Evolutionary conservation across 2,797 vertebrate genomes (phyloP), one percentile per base, ranked within the genome.

Genomic region (Clarias laeviceps): DNA sequence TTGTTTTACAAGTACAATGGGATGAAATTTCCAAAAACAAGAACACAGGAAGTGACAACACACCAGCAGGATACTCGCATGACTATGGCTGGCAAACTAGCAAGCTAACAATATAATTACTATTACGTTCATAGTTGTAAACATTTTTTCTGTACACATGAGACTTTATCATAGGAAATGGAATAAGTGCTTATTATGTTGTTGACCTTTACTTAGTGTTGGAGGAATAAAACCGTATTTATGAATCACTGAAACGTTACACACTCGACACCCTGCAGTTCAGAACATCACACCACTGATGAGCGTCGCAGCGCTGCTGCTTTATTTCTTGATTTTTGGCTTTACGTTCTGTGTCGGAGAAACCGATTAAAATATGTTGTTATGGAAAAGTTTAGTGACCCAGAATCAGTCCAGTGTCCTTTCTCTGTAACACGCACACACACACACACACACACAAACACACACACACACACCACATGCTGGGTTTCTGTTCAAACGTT

Each of bases 191-290:
- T 70, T 14, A 70, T 70, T 8, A 27, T 54, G 24, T 74, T n/a
- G n/a, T n/a, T 59, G 29, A 77, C 18, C 74, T 57, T 29, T 12
- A 32, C 20, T 15, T 57, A 91, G 91, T 89, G 86, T 77, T 88
- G 88, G 88, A 91, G 86, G 87, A 82, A 90, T 82, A 88, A 86
- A 84, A 72, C 68, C 74, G 32, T 61, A 54, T 70, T 93, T 90
- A 89, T 88, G 62, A 89, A 85, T 1, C 80, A 45, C 78, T 88
- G 89, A 92, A 93, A 91, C 90, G 91, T 90, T 87, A 89, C 70
- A 83, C 88, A 76, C 82, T 91, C 89, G 90, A 80, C 91, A 90
- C 88, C 87, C 80, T 88, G 74, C 82, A 91, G 86, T 90, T 87
- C 82, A 83, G 87, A 59, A 34, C 70, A 73, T 61, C 83, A 64